These are phyloP conservation scores for Oryzias celebensis DNA, from an alignment of 2,113 vertebrate species.

Conservation along the genomic window DNA sequence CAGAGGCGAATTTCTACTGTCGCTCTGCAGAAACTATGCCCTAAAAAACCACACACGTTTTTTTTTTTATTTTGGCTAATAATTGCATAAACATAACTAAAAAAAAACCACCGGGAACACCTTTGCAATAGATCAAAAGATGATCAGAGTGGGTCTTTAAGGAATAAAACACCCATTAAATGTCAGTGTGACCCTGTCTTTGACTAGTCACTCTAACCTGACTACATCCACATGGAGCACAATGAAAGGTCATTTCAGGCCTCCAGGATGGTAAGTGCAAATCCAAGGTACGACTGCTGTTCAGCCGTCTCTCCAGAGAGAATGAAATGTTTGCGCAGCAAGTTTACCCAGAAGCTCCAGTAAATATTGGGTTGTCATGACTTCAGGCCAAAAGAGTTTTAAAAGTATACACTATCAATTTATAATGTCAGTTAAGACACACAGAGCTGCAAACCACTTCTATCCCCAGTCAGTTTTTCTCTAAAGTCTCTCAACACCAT, in stretches of 20 bases:
- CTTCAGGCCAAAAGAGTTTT: conserved; percentile 52
- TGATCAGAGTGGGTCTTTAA: not conserved
- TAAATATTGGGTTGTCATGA: conserved; percentile 25
- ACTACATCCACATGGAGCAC: conserved; percentile 4
- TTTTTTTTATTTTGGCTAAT: too few relatives aligned
- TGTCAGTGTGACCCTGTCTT: conserved; percentile 35
- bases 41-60: too few relatives aligned
- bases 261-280: conserved; percentile 40
- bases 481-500: conserved; percentile 1
- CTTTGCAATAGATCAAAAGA: too few relatives aligned
- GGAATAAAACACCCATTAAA: conserved; percentile 32
- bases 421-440: conserved; percentile 52
- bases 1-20: too few relatives aligned
- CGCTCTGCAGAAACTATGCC: too few relatives aligned
- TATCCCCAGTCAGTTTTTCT: conserved; percentile 9
- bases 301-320: conserved; percentile 25
- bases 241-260: conserved; percentile 41
- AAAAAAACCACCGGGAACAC: too few relatives aligned
- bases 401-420: conserved; percentile 35
- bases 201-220: conserved; percentile 12
- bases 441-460: conserved; percentile 11
- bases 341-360: conserved; percentile 18
- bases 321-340: conserved; percentile 29
- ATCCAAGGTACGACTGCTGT: conserved; percentile 49
- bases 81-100: too few relatives aligned